phyloP scores from a whole-genome alignment of 2,888 invertebrate species.

The Altica lythri region DNA sequence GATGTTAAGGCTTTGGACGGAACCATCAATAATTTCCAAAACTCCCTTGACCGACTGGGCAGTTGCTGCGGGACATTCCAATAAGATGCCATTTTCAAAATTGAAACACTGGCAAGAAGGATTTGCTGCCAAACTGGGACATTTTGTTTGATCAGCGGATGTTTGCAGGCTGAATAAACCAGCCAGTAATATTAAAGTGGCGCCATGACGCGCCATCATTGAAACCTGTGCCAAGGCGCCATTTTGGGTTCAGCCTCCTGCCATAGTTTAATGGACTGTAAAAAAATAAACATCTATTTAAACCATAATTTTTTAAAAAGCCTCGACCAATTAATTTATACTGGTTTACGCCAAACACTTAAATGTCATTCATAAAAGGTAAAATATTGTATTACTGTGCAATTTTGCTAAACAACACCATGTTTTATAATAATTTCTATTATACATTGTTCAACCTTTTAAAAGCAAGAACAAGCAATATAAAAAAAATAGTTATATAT shows the following conservation, averaged over 20 bases:
- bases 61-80: conserved; percentile 86
- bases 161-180: conserved; percentile 47
- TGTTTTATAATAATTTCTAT: too few species aligned
- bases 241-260: conserved; percentile 31
- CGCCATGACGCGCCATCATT: conserved; percentile 52
- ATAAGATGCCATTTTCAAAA: conserved; percentile 87
- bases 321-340: too few species aligned
- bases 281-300: too few species aligned
- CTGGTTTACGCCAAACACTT: too few species aligned
- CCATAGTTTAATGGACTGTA: conserved; percentile 6
- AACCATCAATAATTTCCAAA: conserved; percentile 69
- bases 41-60: conserved; percentile 74
- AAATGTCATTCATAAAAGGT: too few species aligned
- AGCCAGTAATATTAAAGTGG: conserved; percentile 46
- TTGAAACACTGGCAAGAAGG: conserved; percentile 90
- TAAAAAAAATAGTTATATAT: too few species aligned
- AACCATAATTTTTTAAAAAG: too few species aligned
- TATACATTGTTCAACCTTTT: too few species aligned
- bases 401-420: too few species aligned
- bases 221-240: conserved; percentile 41
- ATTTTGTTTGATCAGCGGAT: conserved; percentile 55
- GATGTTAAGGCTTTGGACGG: conserved; percentile 83
- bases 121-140: conserved; percentile 76
- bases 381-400: too few species aligned
- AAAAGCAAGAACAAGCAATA: too few species aligned